Evolutionary conservation across 2,888 invertebrate species (phyloP).

Genomic region (Pantelozetes paolii): DNA sequence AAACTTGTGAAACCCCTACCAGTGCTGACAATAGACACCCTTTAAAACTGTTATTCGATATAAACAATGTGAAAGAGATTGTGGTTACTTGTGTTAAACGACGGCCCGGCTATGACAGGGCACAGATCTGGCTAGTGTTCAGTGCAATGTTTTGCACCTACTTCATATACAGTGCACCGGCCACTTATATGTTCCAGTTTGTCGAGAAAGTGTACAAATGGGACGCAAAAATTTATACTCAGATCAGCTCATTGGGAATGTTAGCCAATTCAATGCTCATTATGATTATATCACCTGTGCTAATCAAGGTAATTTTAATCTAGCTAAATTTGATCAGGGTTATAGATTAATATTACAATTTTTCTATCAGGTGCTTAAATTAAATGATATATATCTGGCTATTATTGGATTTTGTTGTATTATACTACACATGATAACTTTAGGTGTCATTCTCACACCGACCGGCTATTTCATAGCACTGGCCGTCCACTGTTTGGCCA

Average conservation of each 20-base stretch:
- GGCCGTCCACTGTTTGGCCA: too few relatives aligned
- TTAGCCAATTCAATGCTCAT: not conserved
- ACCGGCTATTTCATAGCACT: constrained; percentile 5
- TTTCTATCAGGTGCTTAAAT: constrained; percentile 16
- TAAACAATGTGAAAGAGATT: constrained; percentile 18
- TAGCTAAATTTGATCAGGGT: not conserved
- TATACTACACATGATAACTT: not conserved
- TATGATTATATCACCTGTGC: not conserved
- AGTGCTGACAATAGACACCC: not conserved
- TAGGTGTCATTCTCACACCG: not conserved
- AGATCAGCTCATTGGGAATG: constrained; percentile 4
- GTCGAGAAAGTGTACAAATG: constrained; percentile 6
- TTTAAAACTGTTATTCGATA: constrained; percentile 4
- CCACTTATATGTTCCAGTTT: not conserved
- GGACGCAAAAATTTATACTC: not conserved
- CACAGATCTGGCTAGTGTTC: constrained; percentile 8
- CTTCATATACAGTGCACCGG: not conserved
- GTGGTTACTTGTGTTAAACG: not conserved
- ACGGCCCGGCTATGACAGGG: not conserved
- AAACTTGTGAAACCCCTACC: not conserved
- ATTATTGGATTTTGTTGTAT: not conserved
- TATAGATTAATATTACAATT: too few relatives aligned
- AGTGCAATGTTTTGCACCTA: constrained; percentile 3
- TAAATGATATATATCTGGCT: not conserved
- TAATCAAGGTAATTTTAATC: not conserved